Evolutionary conservation across 2,797 vertebrate genomes (phyloP), one percentile per base, ranked within the genome.

Genomic region (Steatocranus sp.): DNA sequence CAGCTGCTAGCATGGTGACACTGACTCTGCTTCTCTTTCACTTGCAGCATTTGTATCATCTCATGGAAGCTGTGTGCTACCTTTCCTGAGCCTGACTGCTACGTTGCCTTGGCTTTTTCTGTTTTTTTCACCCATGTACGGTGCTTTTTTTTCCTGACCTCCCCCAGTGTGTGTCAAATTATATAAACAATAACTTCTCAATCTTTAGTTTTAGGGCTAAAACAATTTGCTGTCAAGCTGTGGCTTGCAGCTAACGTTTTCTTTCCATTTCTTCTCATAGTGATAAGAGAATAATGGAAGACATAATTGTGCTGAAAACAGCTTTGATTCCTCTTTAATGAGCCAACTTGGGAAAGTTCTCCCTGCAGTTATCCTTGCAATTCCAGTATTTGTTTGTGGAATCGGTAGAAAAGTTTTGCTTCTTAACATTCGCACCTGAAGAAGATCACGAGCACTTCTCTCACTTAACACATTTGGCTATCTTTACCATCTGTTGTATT

Each of bases 1-100:
- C 96, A 94, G 95, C 94, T 94, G 94, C 95, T 95, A 94, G 95
- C 95, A 97, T 96, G 95, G 94, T 96, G 94, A 96, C 91, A 93
- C 93, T 92, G 94, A 95, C 92, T 94, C 92, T 89, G 93, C 95
- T 95, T 95, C 89, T 92, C 81, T 93, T 86, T 90, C 89, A 92
- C 92, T 94, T 79, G 91, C 94, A 94, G 92, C 90, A 85, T 94
- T 93, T 88, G 91, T 61, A 88, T 92, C 89, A 92, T 94, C 91
- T 93, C 90, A 91, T 83, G 86, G 91, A 93, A 86, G 89, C 91
- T 86, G 90, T 88, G 83, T 86, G 83, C 87, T 86, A 83, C 85
- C 88, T 91, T 90, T 89, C 89, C 92, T 89, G 86, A 94, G 91
- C 89, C 91, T 89, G 86, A 94, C 90, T 80, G 91, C 85, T 80